These are phyloP conservation scores for Pseudopodoces humilis DNA, from an alignment of 2,113 vertebrate species.

Conservation along the genomic window DNA sequence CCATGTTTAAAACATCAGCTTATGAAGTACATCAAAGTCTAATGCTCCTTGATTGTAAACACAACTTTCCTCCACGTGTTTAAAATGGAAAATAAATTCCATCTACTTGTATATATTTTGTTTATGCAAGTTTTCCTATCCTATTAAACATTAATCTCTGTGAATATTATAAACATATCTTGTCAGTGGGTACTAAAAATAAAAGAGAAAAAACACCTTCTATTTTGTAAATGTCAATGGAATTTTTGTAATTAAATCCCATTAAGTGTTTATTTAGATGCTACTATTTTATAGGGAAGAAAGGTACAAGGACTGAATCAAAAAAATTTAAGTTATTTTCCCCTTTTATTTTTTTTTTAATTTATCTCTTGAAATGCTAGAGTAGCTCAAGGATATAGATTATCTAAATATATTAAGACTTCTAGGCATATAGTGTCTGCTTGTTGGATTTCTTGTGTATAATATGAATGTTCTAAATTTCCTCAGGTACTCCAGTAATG, in stretches of 20 bases:
- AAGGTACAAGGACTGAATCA: background rate
- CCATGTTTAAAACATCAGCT: background rate
- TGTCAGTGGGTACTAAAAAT: background rate
- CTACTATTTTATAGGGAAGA: background rate
- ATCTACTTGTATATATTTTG: background rate
- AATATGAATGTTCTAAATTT: background rate
- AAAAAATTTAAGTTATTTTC: background rate
- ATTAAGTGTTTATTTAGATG: background rate
- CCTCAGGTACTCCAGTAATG: background rate
- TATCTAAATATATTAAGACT: background rate
- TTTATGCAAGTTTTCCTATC: background rate
- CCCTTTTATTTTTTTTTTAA: too few species aligned
- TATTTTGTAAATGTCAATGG: background rate
- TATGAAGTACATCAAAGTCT: background rate
- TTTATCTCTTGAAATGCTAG: background rate
- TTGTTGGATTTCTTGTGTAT: background rate
- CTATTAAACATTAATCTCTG: background rate
- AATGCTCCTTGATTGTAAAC: background rate
- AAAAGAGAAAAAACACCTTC: background rate
- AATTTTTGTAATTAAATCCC: background rate
- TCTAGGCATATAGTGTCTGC: background rate
- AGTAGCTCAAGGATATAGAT: background rate
- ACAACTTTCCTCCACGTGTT: background rate
- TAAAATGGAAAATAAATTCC: background rate
- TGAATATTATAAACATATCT: background rate